Evolutionary conservation across 2,888 invertebrate genomes (phyloP).

Genomic region (Chouioia cunea): DNA sequence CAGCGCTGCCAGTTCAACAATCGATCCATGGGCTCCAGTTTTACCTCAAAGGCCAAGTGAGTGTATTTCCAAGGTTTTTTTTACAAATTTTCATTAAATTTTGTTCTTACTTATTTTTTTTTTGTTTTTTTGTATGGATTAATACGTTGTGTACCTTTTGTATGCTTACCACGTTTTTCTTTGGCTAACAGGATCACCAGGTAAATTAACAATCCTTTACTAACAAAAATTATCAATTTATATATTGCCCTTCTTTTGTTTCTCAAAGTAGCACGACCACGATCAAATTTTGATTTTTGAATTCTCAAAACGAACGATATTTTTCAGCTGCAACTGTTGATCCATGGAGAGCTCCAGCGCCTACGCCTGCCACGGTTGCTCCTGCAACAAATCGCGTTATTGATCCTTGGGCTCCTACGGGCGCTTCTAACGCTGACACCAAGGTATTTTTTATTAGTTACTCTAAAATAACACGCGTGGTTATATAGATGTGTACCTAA

Average conservation of each 20-base stretch:
- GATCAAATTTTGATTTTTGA: background rate
- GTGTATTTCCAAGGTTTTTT: conserved; percentile 38
- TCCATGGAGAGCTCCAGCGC: conserved; percentile 61
- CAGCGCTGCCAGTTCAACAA: conserved; percentile 51
- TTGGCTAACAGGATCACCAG: conserved; percentile 52
- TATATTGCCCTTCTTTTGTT: background rate
- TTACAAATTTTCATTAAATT: conserved; percentile 22
- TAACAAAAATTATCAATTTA: conserved; percentile 8
- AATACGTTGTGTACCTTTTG: conserved; percentile 48
- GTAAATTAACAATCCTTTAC: conserved; percentile 44
- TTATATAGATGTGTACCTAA: background rate
- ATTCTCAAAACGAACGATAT: conserved; percentile 12
- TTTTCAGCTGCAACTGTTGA: conserved; percentile 62
- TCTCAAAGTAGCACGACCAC: background rate
- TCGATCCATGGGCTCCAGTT: conserved; percentile 76
- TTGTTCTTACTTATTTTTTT: background rate
- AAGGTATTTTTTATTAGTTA: conserved; percentile 26
- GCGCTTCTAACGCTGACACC: conserved; percentile 48
- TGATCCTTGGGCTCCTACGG: conserved; percentile 72
- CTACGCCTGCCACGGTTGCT: conserved; percentile 55
- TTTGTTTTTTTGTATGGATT: conserved; percentile 6
- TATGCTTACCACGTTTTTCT: conserved; percentile 49
- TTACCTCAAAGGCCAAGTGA: conserved; percentile 65
- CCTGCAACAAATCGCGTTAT: conserved; percentile 59
- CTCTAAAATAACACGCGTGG: background rate